Percentiles rank a stretch among this genome's conserved stretches.
Conservation (phyloP, 2,113 vertebrate genomes). For the Murina feae region DNA sequence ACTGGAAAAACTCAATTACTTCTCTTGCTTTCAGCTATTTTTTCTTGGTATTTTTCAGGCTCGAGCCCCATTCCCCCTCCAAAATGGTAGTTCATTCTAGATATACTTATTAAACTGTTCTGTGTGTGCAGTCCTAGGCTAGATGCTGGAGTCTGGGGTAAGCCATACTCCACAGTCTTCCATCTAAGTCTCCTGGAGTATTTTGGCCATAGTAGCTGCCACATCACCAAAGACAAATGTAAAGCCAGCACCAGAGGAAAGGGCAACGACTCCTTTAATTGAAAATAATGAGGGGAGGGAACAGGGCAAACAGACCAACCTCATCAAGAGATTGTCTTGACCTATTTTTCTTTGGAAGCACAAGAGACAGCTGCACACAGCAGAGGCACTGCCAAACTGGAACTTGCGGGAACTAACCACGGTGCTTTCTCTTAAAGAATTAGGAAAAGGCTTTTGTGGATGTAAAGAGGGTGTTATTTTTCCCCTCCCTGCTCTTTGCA, state of each 20-base stretch:
- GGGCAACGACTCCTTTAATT: not conserved
- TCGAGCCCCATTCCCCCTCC: not conserved
- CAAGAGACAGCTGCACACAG: constrained; percentile 26
- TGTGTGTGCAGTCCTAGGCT: not conserved
- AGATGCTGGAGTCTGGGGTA: not conserved
- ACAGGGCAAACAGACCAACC: not conserved
- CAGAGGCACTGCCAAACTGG: not conserved
- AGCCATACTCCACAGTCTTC: not conserved
- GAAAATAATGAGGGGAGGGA: not conserved
- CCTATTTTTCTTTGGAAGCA: constrained; percentile 17
- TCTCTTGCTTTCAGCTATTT: not conserved
- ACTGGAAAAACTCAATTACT: not conserved
- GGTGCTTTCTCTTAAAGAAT: constrained; percentile 2
- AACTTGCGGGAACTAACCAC: not conserved
- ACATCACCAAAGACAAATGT: not conserved
- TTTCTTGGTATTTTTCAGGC: not conserved
- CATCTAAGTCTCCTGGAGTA: not conserved
- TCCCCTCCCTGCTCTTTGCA: not conserved
- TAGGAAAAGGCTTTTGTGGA: constrained; percentile 40
- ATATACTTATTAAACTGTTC: not conserved
- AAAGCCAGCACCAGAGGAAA: not conserved
- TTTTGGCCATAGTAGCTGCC: not conserved
- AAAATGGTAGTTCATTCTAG: not conserved
- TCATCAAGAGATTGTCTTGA: not conserved
- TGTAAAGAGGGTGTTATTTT: constrained; percentile 13